Base-by-base conservation (phyloP, 2,888 invertebrate genomes). In the Clusia tigrina region DNA sequence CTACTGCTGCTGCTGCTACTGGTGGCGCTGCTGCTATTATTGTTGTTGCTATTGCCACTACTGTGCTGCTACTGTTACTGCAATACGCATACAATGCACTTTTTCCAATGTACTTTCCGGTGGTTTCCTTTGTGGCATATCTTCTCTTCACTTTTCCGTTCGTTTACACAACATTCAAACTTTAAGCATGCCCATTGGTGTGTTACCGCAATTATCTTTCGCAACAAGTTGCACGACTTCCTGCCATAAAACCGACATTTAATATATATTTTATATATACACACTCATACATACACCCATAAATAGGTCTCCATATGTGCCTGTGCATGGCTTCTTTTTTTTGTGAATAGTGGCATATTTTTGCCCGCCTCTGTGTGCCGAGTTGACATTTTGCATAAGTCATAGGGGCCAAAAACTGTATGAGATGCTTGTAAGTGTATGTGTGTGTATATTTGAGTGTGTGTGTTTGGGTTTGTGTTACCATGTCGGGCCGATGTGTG, bases 41-140 rank as follows among this genome's bases (percentile, higher is more conserved):
- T 5, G 52, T 22, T 17, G 2, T 52, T 17, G 20, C 52, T 22
- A 32, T 32, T 32, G 32, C 32, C 17, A 22, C 37, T 37, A n/a
- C 37, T 55, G 22, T 15, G 38, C 37, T 22, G 55, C 37, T 55
- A 18, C 15, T 54, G 32, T 37, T 54, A 22, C 20, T 15, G 20
- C 20, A n/a, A 3, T 23, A 17, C 32, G 55, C 18, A 32, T 37
- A 55, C 55, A 37, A 37, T 38, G 55, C 22, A 6, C 48, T 20
- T 48, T 58, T 53, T 58, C 37, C 32, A 23, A 23, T n/a, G 32
- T 18, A 22, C 20, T 32, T 48, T 58, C 58, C 58, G 48, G 57
- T 57, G 51, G 18, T 32, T 58, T 42, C n/a, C 15, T 6, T 51
- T 58, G 48, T 54, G 5, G 15, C 23, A 25, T 12, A 54, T 25